phyloP scores from a whole-genome alignment of 2,888 invertebrate genomes.

The Lasioglossum figueresi region DNA sequence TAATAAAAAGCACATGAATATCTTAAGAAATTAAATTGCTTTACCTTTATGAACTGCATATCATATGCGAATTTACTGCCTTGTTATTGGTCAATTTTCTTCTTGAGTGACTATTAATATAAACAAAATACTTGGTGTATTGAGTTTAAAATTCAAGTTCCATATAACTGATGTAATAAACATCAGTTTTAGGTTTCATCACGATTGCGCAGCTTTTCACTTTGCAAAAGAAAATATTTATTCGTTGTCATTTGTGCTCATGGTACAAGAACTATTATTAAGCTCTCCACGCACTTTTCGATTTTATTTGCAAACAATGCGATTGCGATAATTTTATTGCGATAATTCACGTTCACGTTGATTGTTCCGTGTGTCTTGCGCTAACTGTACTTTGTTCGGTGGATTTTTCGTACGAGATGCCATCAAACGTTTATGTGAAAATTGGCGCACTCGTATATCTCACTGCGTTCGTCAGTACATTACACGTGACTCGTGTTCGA shows the following conservation, averaged over 20 bases:
- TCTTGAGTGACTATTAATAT: not conserved
- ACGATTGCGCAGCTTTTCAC: not conserved
- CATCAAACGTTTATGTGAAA: constrained; percentile 67
- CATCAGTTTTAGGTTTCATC: not conserved
- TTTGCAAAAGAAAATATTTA: constrained; percentile 2
- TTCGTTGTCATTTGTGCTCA: not conserved
- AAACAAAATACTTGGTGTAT: not conserved
- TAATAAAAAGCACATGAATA: not conserved
- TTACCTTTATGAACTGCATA: not conserved
- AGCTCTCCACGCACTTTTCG: constrained; percentile 36
- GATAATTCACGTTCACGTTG: not conserved
- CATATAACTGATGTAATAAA: not conserved
- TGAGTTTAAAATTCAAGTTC: not conserved
- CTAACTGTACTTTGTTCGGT: constrained; percentile 16
- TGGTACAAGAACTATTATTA: not conserved
- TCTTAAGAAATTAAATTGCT: not conserved
- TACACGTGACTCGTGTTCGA: not conserved
- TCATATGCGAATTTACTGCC: not conserved
- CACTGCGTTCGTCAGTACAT: constrained; percentile 18
- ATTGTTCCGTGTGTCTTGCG: constrained; percentile 5
- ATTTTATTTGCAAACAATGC: not conserved
- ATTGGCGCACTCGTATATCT: constrained; percentile 44
- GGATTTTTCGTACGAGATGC: constrained; percentile 48
- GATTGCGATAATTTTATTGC: constrained; percentile 9
- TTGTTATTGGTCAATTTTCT: not conserved